Conservation (phyloP, 53 echinoderm and acorn worm genomes). For the Temnopleurus reevesii region DNA sequence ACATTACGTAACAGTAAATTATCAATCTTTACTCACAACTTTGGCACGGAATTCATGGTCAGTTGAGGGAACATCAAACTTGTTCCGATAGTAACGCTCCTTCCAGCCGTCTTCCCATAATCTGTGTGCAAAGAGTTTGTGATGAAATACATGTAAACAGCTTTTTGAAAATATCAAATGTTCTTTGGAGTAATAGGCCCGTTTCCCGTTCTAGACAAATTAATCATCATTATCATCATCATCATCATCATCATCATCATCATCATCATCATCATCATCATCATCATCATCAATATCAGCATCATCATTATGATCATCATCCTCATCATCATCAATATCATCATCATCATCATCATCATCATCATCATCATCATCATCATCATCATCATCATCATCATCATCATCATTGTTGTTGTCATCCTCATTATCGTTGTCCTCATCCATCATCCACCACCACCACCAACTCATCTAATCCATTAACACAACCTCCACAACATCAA, state of each 20-base stretch:
- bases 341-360: not conserved
- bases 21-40: slow-evolving; percentile 94
- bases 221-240: not conserved
- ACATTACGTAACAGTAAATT: too few relatives aligned
- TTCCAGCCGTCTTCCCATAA: slow-evolving; percentile 99
- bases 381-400: not conserved
- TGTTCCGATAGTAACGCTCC: slow-evolving; percentile 89
- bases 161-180: too few relatives aligned
- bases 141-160: too few relatives aligned
- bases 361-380: too few relatives aligned
- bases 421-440: not conserved
- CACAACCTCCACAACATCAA: not conserved
- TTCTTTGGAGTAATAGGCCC: too few relatives aligned
- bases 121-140: slow-evolving; percentile 62
- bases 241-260: not conserved
- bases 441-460: not conserved
- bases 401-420: not conserved
- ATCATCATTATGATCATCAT: not conserved
- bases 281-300: not conserved
- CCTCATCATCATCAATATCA: not conserved
- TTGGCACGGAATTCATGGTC: slow-evolving; percentile 79
- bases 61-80: slow-evolving; percentile 83
- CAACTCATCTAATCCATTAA: not conserved
- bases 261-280: not conserved
- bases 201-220: not conserved